These are phyloP conservation scores for Synanthedon andrenaeformis DNA, from an alignment of 2,888 invertebrate species.

Conservation along the genomic window DNA sequence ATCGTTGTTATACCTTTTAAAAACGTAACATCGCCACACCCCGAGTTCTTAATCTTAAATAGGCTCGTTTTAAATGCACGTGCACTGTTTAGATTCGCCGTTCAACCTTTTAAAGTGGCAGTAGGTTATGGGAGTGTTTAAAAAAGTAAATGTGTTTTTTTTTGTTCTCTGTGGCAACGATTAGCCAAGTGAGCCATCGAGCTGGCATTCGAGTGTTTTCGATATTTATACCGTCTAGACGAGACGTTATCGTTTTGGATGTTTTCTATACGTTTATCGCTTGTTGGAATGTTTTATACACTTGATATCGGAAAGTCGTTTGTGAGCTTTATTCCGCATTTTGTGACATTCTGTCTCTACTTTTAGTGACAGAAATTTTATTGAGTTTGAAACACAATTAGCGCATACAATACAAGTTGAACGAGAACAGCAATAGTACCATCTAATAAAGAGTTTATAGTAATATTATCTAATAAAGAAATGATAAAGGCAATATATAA, in stretches of 20 bases:
- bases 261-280: slow-evolving; percentile 49
- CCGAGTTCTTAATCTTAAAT: slow-evolving; percentile 35
- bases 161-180: slow-evolving; percentile 36
- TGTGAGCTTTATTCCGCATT: no score
- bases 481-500: no score
- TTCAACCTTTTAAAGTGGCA: slow-evolving; percentile 52
- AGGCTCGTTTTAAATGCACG: slow-evolving; percentile 38
- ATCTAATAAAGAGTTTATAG: no score
- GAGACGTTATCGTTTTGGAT: slow-evolving; percentile 41
- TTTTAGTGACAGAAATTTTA: no score
- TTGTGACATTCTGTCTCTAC: no score
- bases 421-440: no score
- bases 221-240: slow-evolving; percentile 67
- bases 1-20: neutral
- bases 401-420: no score
- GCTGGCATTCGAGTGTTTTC: slow-evolving; percentile 60
- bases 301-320: slow-evolving; percentile 37
- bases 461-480: no score
- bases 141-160: slow-evolving; percentile 40
- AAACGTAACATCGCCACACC: slow-evolving; percentile 21
- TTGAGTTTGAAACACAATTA: no score
- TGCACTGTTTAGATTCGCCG: slow-evolving; percentile 53
- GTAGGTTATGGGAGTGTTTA: slow-evolving; percentile 43
- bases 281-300: slow-evolving; percentile 57
- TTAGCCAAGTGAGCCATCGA: slow-evolving; percentile 68